Percentiles rank a stretch among this genome's conserved stretches.
These are phyloP conservation scores for Jacana jacana DNA, from an alignment of 2,113 vertebrate genomes.

Conservation along the genomic window DNA sequence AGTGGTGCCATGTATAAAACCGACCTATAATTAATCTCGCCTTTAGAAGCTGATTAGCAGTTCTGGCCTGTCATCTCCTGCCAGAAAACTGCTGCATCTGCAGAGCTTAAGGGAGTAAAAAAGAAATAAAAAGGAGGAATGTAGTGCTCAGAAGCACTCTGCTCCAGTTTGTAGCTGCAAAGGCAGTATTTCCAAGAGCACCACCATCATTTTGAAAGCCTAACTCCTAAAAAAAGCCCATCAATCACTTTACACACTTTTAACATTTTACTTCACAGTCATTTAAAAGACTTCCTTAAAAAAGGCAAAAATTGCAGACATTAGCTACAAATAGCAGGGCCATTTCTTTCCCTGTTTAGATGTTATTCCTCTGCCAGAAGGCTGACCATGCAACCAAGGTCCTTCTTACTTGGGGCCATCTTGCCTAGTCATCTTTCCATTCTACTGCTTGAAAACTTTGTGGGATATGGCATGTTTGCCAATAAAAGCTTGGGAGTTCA, in stretches of 20 bases:
- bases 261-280: neutral
- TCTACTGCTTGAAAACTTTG: neutral
- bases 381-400: neutral
- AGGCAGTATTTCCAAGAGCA: neutral
- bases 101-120: constrained; percentile 19
- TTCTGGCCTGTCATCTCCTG: constrained; percentile 19
- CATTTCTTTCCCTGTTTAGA: neutral
- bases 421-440: neutral
- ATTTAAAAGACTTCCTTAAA: neutral
- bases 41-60: neutral
- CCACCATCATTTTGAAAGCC: neutral
- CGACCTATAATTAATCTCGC: neutral
- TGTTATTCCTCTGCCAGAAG: neutral
- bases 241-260: neutral
- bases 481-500: neutral
- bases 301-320: neutral
- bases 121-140: neutral
- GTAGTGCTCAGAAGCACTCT: neutral
- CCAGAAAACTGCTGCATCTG: constrained; percentile 49
- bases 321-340: neutral
- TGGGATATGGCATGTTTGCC: neutral
- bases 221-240: neutral
- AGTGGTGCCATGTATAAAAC: neutral
- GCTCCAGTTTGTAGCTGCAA: neutral
- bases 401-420: neutral